Evolutionary conservation across 2,113 vertebrate species (phyloP).

Genomic region (Campylomormyrus numenius): DNA sequence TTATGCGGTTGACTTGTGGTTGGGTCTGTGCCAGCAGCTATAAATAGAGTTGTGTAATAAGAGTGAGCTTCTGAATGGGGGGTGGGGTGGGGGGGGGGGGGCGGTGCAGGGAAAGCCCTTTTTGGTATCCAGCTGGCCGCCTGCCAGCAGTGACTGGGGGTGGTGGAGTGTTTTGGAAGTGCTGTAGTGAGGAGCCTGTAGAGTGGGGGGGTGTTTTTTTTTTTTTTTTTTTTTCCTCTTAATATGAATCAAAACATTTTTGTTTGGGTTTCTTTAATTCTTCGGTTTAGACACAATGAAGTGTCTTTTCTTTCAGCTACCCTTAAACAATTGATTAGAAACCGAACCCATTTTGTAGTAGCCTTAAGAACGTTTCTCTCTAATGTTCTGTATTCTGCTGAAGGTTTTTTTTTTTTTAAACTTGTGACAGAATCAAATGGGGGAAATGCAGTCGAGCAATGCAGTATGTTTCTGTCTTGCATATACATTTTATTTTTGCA

Average conservation of each 20-base stretch:
- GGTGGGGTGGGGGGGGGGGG: constrained; percentile 50
- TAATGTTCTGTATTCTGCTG: neutral
- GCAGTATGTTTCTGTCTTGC: too few species aligned
- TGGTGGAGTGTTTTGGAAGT: constrained; percentile 45
- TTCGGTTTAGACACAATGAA: neutral
- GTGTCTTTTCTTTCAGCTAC: neutral
- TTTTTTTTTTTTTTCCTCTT: neutral
- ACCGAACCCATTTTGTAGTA: neutral
- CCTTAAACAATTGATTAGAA: neutral
- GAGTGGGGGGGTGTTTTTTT: constrained; percentile 20
- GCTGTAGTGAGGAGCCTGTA: constrained; percentile 50
- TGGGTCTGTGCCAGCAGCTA: constrained; percentile 62
- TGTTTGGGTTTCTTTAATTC: neutral
- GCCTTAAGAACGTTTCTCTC: neutral
- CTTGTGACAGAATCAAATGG: neutral
- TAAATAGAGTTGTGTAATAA: constrained; percentile 58
- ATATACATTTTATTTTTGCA: neutral
- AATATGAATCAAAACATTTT: neutral
- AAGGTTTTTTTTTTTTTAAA: neutral
- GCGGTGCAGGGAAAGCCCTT: constrained; percentile 54
- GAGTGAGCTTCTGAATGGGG: neutral
- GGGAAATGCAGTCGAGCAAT: too few species aligned
- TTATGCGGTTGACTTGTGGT: constrained; percentile 52
- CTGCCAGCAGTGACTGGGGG: constrained; percentile 50
- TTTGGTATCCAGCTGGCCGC: constrained; percentile 62